Evolutionary conservation across 2,888 invertebrate species (phyloP), one percentile per base, ranked within the genome.

Genomic region (Yponomeuta evonymella): DNA sequence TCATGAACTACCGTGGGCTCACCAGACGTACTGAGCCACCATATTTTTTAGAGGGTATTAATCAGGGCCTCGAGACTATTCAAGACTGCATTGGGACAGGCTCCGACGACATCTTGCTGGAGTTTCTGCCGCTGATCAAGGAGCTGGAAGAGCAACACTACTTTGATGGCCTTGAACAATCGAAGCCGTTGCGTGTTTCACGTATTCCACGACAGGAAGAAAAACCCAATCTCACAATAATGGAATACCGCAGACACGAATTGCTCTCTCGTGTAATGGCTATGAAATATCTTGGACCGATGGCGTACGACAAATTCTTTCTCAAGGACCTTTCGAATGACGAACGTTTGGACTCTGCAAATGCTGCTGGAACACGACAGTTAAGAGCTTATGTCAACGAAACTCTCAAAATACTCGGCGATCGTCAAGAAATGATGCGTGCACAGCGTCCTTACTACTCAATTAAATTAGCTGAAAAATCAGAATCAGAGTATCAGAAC

Each of bases 231-330:
- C 75, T 91, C 23, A 89, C 90, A 5, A 91, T 90, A 80, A 86
- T 88, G 86, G 85, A 91, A 75, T 87, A 88, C 9, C 81, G 90
- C 58, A 88, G 87, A 75, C 78, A 84, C 74, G 76, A 81, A n/a
- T 89, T 83, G 1, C 77, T 92, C 72, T 79, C 88, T 30, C 84
- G 90, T 48, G 91, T 92, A 23, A 83, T 92, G 48, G 90, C 92
- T 48, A 89, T 88, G 88, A 92, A 92, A 79, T 92, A 92, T 78
- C 79, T 91, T 9, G 92, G 90, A 1, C 90, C 90, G 1, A 91
- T 91, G 91, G 91, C 92, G 8, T 89, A 90, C 62, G 92, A 91
- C 74, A 92, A 91, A 73, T 91, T 91, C 77, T 91, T 90, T 75
- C 81, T 91, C 30, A 83, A 86, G 73, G 82, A 84, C 67, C 81